phyloP scores from a whole-genome alignment of 1,140 invertebrate species.

The Drosophila nigrodunni region DNA sequence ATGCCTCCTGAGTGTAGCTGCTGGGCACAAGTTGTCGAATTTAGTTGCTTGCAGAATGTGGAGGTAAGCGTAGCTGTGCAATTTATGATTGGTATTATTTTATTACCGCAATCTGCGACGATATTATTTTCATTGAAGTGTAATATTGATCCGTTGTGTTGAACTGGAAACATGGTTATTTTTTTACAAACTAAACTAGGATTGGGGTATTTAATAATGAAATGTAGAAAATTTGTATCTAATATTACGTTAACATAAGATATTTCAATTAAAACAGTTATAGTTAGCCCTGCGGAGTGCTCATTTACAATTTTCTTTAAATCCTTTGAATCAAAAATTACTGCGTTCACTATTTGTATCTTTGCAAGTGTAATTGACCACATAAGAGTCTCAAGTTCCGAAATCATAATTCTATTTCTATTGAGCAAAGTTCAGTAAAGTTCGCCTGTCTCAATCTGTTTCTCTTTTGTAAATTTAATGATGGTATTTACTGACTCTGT shows the following conservation, averaged over 20 bases:
- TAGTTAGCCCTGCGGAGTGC: slow-evolving; percentile 13
- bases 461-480: neutral
- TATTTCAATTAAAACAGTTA: slow-evolving; percentile 17
- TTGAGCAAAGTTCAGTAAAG: slow-evolving; percentile 16
- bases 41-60: slow-evolving; percentile 10
- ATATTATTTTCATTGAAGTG: neutral
- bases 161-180: neutral
- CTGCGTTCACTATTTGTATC: slow-evolving; percentile 1
- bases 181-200: slow-evolving; percentile 43
- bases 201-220: slow-evolving; percentile 40
- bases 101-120: neutral
- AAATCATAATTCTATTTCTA: slow-evolving; percentile 32
- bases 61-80: slow-evolving; percentile 6
- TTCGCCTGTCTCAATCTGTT: slow-evolving; percentile 28
- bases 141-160: slow-evolving; percentile 16
- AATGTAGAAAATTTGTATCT: slow-evolving; percentile 49
- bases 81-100: slow-evolving; percentile 2
- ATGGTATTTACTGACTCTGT: no score
- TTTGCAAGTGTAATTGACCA: slow-evolving; percentile 19
- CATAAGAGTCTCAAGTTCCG: slow-evolving; percentile 29
- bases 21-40: slow-evolving; percentile 14
- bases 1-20: slow-evolving; percentile 11
- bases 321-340: slow-evolving; percentile 9
- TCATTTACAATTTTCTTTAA: slow-evolving; percentile 12
- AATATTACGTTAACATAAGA: slow-evolving; percentile 42